A percentile compares a stretch with the other conserved stretches of the same genome.
These are phyloP conservation scores for Brachynemurus nebulosus DNA, from an alignment of 2,888 invertebrate genomes.

Conservation along the genomic window DNA sequence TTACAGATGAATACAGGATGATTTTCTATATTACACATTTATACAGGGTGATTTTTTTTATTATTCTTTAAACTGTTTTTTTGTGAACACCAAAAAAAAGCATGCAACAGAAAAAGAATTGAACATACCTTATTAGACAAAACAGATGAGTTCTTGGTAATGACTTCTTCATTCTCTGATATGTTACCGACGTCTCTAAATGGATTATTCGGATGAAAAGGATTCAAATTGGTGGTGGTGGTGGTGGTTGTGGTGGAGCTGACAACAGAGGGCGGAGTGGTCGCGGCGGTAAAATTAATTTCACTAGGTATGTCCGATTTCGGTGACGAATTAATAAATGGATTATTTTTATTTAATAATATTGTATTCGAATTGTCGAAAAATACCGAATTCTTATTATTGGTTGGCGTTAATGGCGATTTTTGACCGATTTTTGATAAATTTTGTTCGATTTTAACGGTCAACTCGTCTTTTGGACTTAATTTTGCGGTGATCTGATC, in stretches of 20 bases:
- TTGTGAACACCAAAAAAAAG: conserved; percentile 15
- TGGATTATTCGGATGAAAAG: conserved; percentile 24
- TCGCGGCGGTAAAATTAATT: not conserved
- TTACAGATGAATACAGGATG: no score
- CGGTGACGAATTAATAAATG: conserved; percentile 23
- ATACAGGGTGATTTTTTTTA: conserved; percentile 24
- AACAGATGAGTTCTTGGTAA: not conserved
- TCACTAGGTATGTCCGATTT: conserved; percentile 17
- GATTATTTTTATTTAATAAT: conserved; percentile 5
- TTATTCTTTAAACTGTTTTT: not conserved
- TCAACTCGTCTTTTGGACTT: conserved; percentile 5
- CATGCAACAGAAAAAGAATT: conserved; percentile 11
- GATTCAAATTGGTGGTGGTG: not conserved
- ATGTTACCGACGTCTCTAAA: conserved; percentile 22
- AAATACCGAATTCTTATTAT: conserved; percentile 3
- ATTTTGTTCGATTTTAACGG: conserved; percentile 6
- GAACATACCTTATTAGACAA: conserved; percentile 1
- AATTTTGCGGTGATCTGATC: not conserved
- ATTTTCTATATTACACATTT: no score
- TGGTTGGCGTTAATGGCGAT: not conserved
- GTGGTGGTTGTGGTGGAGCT: not conserved
- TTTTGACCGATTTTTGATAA: conserved; percentile 6
- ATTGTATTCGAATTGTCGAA: conserved; percentile 1
- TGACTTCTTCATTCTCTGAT: not conserved
- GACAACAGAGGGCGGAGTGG: not conserved